A percentile compares a stretch with the other conserved stretches of the same genome.
Evolutionary conservation across 2,888 invertebrate species (phyloP).

Genomic region (Dynastes grantii): DNA sequence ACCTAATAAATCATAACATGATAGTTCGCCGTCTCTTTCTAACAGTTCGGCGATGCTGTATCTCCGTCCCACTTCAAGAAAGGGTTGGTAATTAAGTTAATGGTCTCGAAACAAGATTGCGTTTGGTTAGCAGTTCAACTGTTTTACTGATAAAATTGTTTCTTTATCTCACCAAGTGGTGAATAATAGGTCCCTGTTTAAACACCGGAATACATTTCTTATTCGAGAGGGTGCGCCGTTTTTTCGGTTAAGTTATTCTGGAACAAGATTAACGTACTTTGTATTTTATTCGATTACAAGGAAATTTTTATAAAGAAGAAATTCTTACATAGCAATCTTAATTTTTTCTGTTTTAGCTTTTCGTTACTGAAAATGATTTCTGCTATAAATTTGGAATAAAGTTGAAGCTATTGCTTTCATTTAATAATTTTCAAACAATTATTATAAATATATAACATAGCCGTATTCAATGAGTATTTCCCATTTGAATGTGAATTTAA

Average conservation of each 20-base stretch:
- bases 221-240: conserved; percentile 53
- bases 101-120: conserved; percentile 72
- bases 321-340: too few relatives aligned
- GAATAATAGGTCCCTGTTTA: conserved; percentile 61
- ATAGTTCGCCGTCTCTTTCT: conserved; percentile 57
- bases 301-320: conserved; percentile 38
- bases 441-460: too few relatives aligned
- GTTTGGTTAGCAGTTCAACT: conserved; percentile 70
- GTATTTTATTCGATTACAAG: conserved; percentile 43
- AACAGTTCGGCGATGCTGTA: background rate
- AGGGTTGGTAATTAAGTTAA: conserved; percentile 71
- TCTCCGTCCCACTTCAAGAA: conserved; percentile 60
- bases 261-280: conserved; percentile 46
- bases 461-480: too few relatives aligned
- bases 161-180: conserved; percentile 67
- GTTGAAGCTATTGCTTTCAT: too few relatives aligned
- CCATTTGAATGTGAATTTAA: too few relatives aligned
- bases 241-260: conserved; percentile 51
- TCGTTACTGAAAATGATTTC: too few relatives aligned
- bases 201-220: conserved; percentile 58
- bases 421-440: too few relatives aligned
- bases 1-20: conserved; percentile 61
- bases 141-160: conserved; percentile 70
- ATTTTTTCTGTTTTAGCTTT: too few relatives aligned
- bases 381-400: too few relatives aligned